Conservation (phyloP, 2,113 vertebrate species). For the Cygnus atratus region DNA sequence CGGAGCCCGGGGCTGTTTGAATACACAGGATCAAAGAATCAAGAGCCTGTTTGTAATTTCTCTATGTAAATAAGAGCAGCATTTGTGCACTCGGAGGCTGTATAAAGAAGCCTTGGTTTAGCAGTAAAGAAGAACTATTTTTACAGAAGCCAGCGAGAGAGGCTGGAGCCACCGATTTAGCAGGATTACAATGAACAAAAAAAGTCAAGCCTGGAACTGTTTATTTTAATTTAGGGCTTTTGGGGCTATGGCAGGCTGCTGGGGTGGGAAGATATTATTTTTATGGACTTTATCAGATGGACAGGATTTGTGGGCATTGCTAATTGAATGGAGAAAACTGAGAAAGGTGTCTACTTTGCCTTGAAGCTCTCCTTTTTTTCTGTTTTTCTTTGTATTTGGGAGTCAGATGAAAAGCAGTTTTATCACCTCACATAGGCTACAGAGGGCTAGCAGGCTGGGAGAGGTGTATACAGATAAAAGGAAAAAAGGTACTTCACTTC, state of each 20-base stretch:
- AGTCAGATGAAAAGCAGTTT: not conserved
- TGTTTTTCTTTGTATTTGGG: not conserved
- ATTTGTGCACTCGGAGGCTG: not conserved
- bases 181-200: constrained; percentile 47
- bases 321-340: not conserved
- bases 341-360: not conserved
- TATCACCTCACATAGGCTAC: not conserved
- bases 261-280: constrained; percentile 26
- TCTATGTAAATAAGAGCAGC: not conserved
- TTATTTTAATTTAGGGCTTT: constrained; percentile 38
- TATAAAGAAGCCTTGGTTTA: constrained; percentile 21
- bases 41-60: not conserved
- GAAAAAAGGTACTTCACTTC: not conserved
- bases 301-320: not conserved
- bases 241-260: not conserved
- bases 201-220: constrained; percentile 16
- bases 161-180: constrained; percentile 24
- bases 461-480: not conserved
- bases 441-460: not conserved
- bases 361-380: not conserved
- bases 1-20: not conserved
- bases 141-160: constrained; percentile 40
- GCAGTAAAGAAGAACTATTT: constrained; percentile 52
- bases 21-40: constrained; percentile 12
- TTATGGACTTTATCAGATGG: constrained; percentile 24